A percentile compares a stretch with the other conserved stretches of the same genome.
These are phyloP conservation scores for Onychomys arenicola DNA, from an alignment of 2,797 vertebrate species.

Conservation along the genomic window DNA sequence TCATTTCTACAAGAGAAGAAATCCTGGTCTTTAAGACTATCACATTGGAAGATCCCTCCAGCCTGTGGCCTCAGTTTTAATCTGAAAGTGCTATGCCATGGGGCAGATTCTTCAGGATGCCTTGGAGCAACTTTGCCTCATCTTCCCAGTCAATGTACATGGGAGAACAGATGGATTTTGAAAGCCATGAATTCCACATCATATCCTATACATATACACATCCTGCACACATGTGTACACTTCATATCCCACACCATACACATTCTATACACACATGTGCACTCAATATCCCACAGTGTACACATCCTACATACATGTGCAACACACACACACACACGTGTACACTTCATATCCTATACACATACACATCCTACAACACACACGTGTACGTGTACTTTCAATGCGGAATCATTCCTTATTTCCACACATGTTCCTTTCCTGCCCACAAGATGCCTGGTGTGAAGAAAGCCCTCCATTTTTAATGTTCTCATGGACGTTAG, in stretches of 20 bases:
- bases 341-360: neutral
- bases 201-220: neutral
- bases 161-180: neutral
- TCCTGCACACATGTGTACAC: neutral
- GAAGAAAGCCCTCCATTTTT: neutral
- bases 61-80: neutral
- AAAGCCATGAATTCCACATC: neutral
- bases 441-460: conserved; percentile 18
- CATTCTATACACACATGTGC: neutral
- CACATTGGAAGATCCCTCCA: neutral
- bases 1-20: neutral
- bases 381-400: neutral
- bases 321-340: too few relatives aligned
- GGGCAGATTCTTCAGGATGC: neutral
- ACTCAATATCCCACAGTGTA: neutral
- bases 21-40: neutral
- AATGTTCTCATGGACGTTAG: neutral
- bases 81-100: neutral
- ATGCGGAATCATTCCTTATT: conserved; percentile 8
- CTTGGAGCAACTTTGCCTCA: neutral
- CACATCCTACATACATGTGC: neutral
- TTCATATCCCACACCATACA: neutral
- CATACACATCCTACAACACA: neutral
- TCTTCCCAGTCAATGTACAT: neutral
- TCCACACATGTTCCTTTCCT: conserved; percentile 6